Percentiles rank a stretch among this genome's conserved stretches.
phyloP scores from a whole-genome alignment of 2,113 vertebrate species.

The chimpanzee (Pan troglodytes) region NHGRI_mPanTro3-v2.1_pri NC_072401.2:120373501-120374000 shows the following conservation, averaged over 20 bases:
- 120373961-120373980: neutral
- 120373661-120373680: no score
- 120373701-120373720: no score
- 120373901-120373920: slow-evolving; percentile 37
- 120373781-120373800: neutral
- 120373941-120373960: neutral
- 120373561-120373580: no score
- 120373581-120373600: no score
- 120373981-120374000: neutral
- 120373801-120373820: neutral
- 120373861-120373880: slow-evolving; percentile 14
- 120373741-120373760: neutral
- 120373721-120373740: no score
- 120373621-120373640: no score
- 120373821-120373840: neutral
- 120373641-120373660: rapidly evolving
- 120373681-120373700: no score
- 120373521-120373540: no score
- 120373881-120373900: neutral
- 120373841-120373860: neutral
- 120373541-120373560: no score
- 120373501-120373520: no score
- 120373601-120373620: no score
- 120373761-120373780: neutral
- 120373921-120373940: neutral